Conservation (phyloP, 2,888 invertebrate genomes). For the Eristalinus aeneus region DNA sequence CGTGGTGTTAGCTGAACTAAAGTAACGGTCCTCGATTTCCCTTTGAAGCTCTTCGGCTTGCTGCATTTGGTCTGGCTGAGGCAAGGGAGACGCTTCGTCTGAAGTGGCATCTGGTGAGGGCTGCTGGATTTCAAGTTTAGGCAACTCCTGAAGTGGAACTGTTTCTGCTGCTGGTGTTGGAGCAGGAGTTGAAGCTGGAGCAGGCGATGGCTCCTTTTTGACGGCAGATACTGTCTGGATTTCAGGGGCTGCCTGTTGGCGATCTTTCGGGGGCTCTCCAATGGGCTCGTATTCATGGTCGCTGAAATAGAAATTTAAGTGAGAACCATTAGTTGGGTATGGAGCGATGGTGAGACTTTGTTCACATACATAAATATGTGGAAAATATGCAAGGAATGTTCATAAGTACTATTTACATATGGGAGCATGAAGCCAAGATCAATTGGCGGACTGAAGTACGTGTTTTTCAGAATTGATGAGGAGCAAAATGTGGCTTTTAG, state of each 20-base stretch:
- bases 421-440: neutral
- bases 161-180: neutral
- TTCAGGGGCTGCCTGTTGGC: constrained; percentile 41
- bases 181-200: constrained; percentile 21
- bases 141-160: constrained; percentile 71
- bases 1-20: constrained; percentile 83
- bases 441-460: neutral
- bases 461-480: neutral
- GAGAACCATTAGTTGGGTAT: neutral
- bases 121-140: constrained; percentile 72
- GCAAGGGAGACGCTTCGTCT: constrained; percentile 14
- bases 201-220: constrained; percentile 73
- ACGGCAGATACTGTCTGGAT: constrained; percentile 51
- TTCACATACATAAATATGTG: neutral
- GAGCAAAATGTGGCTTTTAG: neutral
- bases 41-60: constrained; percentile 83
- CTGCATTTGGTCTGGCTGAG: constrained; percentile 75
- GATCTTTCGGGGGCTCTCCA: constrained; percentile 83
- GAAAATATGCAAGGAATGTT: neutral
- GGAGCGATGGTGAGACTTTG: neutral
- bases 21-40: constrained; percentile 85
- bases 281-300: constrained; percentile 97
- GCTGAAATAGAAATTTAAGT: constrained; percentile 83
- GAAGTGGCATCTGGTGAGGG: constrained; percentile 19
- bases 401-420: neutral